Conservation (phyloP, 2,797 vertebrate species). For the Heliangelus exortis region DNA sequence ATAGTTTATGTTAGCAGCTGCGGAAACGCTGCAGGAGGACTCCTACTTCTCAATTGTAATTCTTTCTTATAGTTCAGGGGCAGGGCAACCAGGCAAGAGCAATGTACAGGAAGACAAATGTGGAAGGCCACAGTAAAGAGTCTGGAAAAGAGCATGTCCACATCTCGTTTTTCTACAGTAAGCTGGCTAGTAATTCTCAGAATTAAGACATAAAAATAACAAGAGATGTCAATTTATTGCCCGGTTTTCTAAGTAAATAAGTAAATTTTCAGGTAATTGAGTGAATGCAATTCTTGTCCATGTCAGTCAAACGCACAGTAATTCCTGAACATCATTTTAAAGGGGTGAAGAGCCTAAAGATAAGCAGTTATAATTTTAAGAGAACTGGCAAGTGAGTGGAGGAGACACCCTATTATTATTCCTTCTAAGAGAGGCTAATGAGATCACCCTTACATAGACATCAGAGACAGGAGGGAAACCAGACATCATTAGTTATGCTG, state of each 20-base stretch:
- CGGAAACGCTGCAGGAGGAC: background rate
- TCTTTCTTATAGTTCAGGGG: background rate
- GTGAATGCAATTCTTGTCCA: background rate
- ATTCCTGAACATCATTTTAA: background rate
- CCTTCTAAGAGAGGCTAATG: background rate
- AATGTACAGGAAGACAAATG: background rate
- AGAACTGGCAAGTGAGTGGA: background rate
- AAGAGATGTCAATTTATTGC: background rate
- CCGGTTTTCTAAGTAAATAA: background rate
- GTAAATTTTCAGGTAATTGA: background rate
- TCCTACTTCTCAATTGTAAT: background rate
- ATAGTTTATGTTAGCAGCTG: background rate
- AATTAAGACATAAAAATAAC: background rate
- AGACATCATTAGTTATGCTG: background rate
- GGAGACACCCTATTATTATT: background rate
- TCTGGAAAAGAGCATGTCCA: background rate
- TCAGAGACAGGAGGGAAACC: background rate
- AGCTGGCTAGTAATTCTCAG: background rate
- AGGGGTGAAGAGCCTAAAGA: background rate
- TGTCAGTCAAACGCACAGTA: background rate
- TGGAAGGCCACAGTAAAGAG: background rate
- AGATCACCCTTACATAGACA: slow-evolving; percentile 10
- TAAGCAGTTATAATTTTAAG: background rate
- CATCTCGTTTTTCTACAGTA: background rate
- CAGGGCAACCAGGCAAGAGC: background rate